Evolutionary conservation across 2,113 vertebrate species (phyloP), one percentile per base, ranked within the genome.

Genomic region (Phrynosoma platyrhinos): DNA sequence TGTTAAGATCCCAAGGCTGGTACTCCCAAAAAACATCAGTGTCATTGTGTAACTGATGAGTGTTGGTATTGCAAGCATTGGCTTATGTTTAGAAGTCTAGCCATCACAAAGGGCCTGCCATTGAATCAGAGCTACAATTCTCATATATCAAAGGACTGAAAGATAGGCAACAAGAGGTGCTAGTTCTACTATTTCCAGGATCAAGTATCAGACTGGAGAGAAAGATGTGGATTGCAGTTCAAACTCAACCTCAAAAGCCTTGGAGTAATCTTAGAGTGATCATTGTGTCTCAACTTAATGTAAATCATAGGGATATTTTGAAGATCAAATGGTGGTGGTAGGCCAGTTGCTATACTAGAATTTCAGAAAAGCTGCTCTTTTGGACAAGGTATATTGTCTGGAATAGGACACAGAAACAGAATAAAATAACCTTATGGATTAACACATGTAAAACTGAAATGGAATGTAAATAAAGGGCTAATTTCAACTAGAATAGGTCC

Each of bases 81-180:
- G 20, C 83, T 74, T 84, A 74, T 74, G 83, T 58, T 13, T 27
- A 62, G 53, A 9, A 40, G 72, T 76, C 72, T 85, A 62, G 84
- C 84, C 84, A 86, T 52, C 25, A 3, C 18, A 58, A 74, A 55
- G 82, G 27, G 30, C 66, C 9, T 47, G 12, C 2, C 32, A 42
- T 40, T 32, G 62, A 1, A 23, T 25, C 23, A 47, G 21, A 18
- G 9, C 18, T 75, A n/a, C 16, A 6, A 21, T 64, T 77, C 55
- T 47, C 9, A 47, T 25, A 1, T 3, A 27, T 32, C 13, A 25
- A 3, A 78, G 47, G 25, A 10, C 42, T n/a, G 82, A 68, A 69
- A 30, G 36, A 69, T 18, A 30, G 25, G 36, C 81, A 69, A 62
- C 32, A 27, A 5, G 4, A 64, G 32, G 23, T 3, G 58, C 4